Evolutionary conservation across 2,113 vertebrate species (phyloP).

Genomic region (Polypterus bichir): DNA sequence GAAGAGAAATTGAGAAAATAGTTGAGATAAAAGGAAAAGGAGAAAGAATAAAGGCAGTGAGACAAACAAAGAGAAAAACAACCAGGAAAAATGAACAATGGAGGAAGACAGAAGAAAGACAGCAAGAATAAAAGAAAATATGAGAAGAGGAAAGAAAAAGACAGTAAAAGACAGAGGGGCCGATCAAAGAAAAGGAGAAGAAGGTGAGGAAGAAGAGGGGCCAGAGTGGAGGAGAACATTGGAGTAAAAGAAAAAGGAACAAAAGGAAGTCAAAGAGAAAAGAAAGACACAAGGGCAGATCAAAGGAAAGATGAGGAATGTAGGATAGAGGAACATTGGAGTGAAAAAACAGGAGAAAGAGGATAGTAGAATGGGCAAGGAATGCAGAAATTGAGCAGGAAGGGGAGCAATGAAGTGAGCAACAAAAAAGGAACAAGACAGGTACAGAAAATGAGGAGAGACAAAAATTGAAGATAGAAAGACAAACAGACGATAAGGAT

Average conservation of each 20-base stretch:
- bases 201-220: neutral
- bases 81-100: neutral
- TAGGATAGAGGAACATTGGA: no score
- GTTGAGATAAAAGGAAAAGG: slow-evolving; percentile 7
- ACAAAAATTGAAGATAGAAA: neutral
- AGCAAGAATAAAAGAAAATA: slow-evolving; percentile 3
- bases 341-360: neutral
- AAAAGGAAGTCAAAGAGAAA: neutral
- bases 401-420: neutral
- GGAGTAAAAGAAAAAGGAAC: neutral
- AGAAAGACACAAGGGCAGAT: no score
- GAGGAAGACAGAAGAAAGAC: slow-evolving; percentile 3
- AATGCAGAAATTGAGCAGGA: neutral
- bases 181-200: neutral
- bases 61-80: slow-evolving; percentile 19
- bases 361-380: neutral
- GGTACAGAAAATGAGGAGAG: neutral
- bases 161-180: neutral
- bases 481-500: neutral
- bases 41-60: slow-evolving; percentile 17
- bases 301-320: no score
- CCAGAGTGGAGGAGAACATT: neutral
- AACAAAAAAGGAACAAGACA: neutral
- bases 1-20: slow-evolving; percentile 11
- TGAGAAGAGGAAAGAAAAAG: slow-evolving; percentile 20